Percentiles rank a stretch among this genome's conserved stretches.
Conservation (phyloP, 2,888 invertebrate genomes). For the Eurois occulta region DNA sequence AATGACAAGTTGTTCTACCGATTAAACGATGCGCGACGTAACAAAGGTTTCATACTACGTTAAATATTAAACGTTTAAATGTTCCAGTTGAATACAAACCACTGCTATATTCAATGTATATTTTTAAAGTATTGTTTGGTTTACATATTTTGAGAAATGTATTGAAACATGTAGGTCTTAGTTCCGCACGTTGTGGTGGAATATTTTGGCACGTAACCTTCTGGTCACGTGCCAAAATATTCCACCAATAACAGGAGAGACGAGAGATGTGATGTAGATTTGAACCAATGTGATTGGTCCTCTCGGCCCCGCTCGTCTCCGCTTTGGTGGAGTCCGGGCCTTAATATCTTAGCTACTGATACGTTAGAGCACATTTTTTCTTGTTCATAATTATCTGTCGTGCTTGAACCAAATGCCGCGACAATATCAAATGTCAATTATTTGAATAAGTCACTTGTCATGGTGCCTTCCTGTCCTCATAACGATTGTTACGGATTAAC, state of each 20-base stretch:
- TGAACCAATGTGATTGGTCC: too few relatives aligned
- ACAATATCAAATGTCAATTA: constrained; percentile 54
- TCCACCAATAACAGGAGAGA: too few relatives aligned
- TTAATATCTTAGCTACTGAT: neutral
- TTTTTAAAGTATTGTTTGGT: neutral
- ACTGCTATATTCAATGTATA: neutral
- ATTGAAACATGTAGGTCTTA: neutral
- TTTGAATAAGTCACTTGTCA: constrained; percentile 56
- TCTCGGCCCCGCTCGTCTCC: too few relatives aligned
- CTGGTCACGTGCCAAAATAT: neutral
- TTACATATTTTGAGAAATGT: neutral
- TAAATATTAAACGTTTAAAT: neutral
- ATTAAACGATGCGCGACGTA: too few relatives aligned
- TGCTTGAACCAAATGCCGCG: constrained; percentile 40
- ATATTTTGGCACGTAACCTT: too few relatives aligned
- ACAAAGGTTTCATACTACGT: too few relatives aligned
- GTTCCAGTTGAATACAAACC: neutral
- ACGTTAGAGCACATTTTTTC: constrained; percentile 13
- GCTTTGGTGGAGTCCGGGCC: neutral
- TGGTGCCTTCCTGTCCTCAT: constrained; percentile 52
- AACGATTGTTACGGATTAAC: constrained; percentile 47
- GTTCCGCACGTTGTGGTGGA: neutral
- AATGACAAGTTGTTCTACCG: too few relatives aligned
- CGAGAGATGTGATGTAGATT: too few relatives aligned
- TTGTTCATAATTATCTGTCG: constrained; percentile 33